Conservation (phyloP, 2,797 vertebrate species). For the Chelon auratus region DNA sequence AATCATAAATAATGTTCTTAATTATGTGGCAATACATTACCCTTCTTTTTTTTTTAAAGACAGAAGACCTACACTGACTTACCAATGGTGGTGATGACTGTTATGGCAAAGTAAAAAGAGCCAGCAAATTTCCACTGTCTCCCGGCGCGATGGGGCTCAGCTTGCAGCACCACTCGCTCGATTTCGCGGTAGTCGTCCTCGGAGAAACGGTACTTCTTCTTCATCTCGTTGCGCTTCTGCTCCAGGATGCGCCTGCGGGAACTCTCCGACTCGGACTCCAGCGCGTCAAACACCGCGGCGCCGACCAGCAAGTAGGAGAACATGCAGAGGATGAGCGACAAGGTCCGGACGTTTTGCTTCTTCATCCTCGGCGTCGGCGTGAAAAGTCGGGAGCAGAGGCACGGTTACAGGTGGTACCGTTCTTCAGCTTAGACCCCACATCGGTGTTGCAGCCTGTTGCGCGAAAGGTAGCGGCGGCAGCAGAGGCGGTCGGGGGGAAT, state of each 20-base stretch:
- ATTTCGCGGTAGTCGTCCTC: slow-evolving; percentile 92
- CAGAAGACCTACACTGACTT: slow-evolving; percentile 70
- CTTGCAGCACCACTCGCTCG: slow-evolving; percentile 91
- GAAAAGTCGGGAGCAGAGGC: slow-evolving; percentile 36
- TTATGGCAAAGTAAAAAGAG: slow-evolving; percentile 97
- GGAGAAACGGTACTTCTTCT: slow-evolving; percentile 91
- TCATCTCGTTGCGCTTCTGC: slow-evolving; percentile 91
- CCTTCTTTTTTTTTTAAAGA: background rate
- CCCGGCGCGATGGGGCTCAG: slow-evolving; percentile 92
- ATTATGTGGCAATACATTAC: background rate
- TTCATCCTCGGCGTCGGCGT: slow-evolving; percentile 83
- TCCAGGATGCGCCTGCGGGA: slow-evolving; percentile 87
- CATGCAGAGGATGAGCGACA: slow-evolving; percentile 92
- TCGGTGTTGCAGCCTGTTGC: slow-evolving; percentile 68
- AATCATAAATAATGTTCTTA: background rate
- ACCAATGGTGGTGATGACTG: slow-evolving; percentile 96
- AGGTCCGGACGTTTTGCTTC: slow-evolving; percentile 91
- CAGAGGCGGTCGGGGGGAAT: slow-evolving; percentile 1
- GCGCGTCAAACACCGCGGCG: slow-evolving; percentile 93
- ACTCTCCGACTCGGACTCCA: slow-evolving; percentile 93
- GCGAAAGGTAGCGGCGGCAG: slow-evolving; percentile 24
- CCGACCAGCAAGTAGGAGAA: slow-evolving; percentile 94
- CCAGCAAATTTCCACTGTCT: slow-evolving; percentile 95
- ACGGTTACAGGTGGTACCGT: slow-evolving; percentile 65
- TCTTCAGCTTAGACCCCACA: slow-evolving; percentile 55